These are phyloP conservation scores for Lophius americanus DNA, from an alignment of 2,797 vertebrate genomes.

Conservation along the genomic window DNA sequence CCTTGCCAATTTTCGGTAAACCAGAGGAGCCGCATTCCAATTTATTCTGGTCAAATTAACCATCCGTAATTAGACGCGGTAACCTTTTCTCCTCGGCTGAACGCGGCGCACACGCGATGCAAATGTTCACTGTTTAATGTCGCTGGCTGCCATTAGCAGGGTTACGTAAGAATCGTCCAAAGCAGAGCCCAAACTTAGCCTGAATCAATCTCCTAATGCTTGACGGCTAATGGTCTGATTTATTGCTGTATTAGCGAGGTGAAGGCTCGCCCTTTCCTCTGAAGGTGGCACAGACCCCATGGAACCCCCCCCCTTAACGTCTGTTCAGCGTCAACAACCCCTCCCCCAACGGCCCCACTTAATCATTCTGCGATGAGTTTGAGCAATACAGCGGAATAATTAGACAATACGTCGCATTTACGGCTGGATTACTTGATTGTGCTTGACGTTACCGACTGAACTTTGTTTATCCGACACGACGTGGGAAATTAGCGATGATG, in stretches of 20 bases:
- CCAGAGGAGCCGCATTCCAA: constrained; percentile 53
- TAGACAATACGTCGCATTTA: neutral
- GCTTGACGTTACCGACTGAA: neutral
- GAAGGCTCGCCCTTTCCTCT: constrained; percentile 39
- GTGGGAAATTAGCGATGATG: neutral
- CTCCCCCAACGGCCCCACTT: no score
- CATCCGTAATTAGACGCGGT: constrained; percentile 57
- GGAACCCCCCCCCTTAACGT: constrained; percentile 17
- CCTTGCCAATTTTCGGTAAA: constrained; percentile 46
- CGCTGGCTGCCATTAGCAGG: constrained; percentile 39
- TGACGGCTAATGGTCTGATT: constrained; percentile 61
- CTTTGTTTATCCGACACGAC: neutral
- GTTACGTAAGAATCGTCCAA: constrained; percentile 30
- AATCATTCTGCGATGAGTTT: constrained; percentile 1
- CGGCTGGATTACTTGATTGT: neutral
- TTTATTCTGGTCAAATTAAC: constrained; percentile 69
- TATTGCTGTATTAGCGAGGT: constrained; percentile 48
- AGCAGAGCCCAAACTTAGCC: constrained; percentile 39
- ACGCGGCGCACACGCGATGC: constrained; percentile 39
- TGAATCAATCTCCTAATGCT: constrained; percentile 54
- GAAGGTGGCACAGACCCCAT: constrained; percentile 23
- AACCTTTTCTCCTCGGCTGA: constrained; percentile 46
- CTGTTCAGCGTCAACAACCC: constrained; percentile 13
- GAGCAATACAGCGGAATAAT: neutral
- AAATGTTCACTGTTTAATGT: constrained; percentile 60